Evolutionary conservation across 2,113 vertebrate genomes (phyloP).

Genomic region (Saimiri boliviensis): DNA sequence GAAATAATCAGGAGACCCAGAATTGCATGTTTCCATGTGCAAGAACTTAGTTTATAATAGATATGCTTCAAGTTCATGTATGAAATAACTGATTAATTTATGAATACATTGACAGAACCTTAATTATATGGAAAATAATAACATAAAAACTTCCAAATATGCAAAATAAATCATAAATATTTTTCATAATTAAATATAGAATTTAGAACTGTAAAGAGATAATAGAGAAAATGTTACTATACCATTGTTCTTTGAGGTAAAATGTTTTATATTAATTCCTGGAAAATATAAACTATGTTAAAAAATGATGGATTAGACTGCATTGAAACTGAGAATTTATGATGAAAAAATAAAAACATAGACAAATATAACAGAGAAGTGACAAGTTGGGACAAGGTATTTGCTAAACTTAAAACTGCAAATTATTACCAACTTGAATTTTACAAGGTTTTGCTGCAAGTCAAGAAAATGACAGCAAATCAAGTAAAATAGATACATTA

Average conservation of each 20-base stretch:
- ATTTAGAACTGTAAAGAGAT: not conserved
- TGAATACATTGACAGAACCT: not conserved
- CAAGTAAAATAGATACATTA: slow-evolving; percentile 1
- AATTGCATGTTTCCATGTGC: not conserved
- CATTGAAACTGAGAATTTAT: not conserved
- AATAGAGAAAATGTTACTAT: not conserved
- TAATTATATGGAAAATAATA: not conserved
- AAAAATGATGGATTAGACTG: not conserved
- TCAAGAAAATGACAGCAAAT: slow-evolving; percentile 38
- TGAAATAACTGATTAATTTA: not conserved
- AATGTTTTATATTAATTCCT: not conserved
- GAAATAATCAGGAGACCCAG: not conserved
- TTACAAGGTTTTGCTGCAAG: slow-evolving; percentile 10
- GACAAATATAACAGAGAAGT: not conserved
- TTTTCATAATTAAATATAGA: not conserved
- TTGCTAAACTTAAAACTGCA: slow-evolving; percentile 33
- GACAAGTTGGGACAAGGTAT: not conserved
- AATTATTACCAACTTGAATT: slow-evolving; percentile 5
- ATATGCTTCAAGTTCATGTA: not conserved
- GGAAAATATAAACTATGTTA: not conserved
- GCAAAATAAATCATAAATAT: not conserved
- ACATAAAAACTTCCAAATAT: not conserved
- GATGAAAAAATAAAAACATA: not conserved
- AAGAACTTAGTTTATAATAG: not conserved
- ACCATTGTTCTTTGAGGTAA: not conserved